Evolutionary conservation across 2,113 vertebrate genomes (phyloP).

Genomic region (Pleuronectes platessa): DNA sequence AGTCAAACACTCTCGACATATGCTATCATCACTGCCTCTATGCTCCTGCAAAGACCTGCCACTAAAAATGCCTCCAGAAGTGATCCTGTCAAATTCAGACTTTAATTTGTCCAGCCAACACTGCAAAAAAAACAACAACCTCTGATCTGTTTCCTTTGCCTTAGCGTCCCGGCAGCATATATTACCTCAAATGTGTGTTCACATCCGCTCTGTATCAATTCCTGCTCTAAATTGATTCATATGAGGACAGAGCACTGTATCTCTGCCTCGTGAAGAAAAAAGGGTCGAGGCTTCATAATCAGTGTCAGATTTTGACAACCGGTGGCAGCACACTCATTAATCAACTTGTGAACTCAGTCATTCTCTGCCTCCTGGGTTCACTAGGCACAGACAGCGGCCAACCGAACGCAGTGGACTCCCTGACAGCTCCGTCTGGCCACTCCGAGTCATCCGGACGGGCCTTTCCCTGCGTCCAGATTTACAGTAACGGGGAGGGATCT

Average conservation of each 20-base stretch:
- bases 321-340: slow-evolving; percentile 80
- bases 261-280: slow-evolving; percentile 32
- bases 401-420: slow-evolving; percentile 69
- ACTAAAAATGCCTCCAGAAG: slow-evolving; percentile 21
- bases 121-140: not conserved
- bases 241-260: slow-evolving; percentile 34
- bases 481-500: slow-evolving; percentile 56
- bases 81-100: slow-evolving; percentile 34
- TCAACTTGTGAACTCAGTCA: slow-evolving; percentile 82
- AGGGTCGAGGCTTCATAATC: slow-evolving; percentile 71
- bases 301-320: slow-evolving; percentile 78
- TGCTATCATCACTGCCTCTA: slow-evolving; percentile 57
- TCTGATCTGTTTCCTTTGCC: slow-evolving; percentile 13
- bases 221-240: slow-evolving; percentile 71
- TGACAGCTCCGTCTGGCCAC: slow-evolving; percentile 81
- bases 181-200: slow-evolving; percentile 10
- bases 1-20: slow-evolving; percentile 72
- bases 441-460: slow-evolving; percentile 65
- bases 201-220: slow-evolving; percentile 17
- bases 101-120: slow-evolving; percentile 6
- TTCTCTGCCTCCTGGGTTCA: slow-evolving; percentile 82
- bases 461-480: slow-evolving; percentile 47
- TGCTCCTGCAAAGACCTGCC: slow-evolving; percentile 37
- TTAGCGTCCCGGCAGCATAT: not conserved
- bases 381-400: slow-evolving; percentile 73